Evolutionary conservation across 2,113 vertebrate genomes (phyloP).

Genomic region (Hemichromis elongatus): DNA sequence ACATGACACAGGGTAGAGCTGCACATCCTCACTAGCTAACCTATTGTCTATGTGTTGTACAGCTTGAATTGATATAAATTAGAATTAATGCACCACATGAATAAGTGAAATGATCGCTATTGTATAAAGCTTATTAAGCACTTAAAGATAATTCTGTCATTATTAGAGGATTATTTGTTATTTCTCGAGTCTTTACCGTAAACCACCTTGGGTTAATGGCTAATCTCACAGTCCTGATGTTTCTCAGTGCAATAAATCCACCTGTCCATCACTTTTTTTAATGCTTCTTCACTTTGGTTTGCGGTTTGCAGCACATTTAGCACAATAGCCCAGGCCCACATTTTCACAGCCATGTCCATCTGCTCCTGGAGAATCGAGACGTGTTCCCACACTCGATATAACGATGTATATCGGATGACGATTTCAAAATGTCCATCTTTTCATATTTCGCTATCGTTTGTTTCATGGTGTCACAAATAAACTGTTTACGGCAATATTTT

Average conservation of each 20-base stretch:
- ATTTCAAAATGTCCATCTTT: no score
- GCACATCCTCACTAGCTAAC: not conserved
- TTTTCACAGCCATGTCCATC: not conserved
- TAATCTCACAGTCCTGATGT: not conserved
- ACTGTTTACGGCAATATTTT: no score
- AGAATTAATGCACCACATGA: accelerated
- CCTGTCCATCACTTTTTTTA: not conserved
- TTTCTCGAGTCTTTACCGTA: not conserved
- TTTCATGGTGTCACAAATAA: no score
- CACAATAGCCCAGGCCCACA: not conserved
- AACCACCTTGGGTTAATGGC: accelerated
- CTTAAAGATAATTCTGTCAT: not conserved
- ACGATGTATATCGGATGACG: no score
- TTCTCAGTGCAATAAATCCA: not conserved
- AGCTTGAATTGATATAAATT: not conserved
- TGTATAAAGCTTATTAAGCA: not conserved
- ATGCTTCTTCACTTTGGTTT: not conserved
- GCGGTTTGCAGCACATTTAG: not conserved
- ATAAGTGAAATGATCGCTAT: not conserved
- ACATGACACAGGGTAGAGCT: not conserved
- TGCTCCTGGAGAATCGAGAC: slow-evolving; percentile 9
- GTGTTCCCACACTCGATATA: not conserved
- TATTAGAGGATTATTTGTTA: not conserved
- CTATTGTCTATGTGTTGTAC: not conserved
- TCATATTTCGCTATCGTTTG: no score